Evolutionary conservation across 2,113 vertebrate genomes (phyloP).

Genomic region (Semnornis frantzii): DNA sequence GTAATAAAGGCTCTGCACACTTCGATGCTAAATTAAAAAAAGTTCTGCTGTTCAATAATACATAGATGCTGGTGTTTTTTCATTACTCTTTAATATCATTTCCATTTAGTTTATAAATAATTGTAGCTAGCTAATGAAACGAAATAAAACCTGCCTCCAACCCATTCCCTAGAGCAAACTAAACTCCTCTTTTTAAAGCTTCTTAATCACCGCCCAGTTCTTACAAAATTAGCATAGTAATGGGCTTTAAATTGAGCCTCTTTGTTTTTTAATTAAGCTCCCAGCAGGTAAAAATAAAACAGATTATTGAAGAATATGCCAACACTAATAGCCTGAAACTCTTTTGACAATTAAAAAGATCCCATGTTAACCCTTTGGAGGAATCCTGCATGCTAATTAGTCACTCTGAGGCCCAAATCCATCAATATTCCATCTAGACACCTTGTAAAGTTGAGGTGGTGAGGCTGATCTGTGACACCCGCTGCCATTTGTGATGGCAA

Average conservation of each 20-base stretch:
- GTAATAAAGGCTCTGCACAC: conserved; percentile 72
- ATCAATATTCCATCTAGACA: conserved; percentile 9
- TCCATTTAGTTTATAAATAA: conserved; percentile 94
- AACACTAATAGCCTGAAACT: conserved; percentile 91
- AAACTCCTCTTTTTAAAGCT: conserved; percentile 90
- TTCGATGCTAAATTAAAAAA: conserved; percentile 76
- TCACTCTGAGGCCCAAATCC: conserved; percentile 17
- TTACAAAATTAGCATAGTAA: conserved; percentile 99
- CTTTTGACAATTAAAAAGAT: conserved; percentile 86
- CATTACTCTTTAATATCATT: conserved; percentile 81
- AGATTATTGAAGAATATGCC: conserved; percentile 97
- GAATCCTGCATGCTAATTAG: conserved; percentile 54
- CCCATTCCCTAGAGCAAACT: conserved; percentile 87
- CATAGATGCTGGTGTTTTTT: conserved; percentile 77
- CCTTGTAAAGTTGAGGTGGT: background rate
- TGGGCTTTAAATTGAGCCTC: conserved; percentile 99
- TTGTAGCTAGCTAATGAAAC: conserved; percentile 90
- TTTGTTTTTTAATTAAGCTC: conserved; percentile 99
- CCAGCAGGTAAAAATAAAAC: conserved; percentile 99
- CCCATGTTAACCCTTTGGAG: conserved; percentile 79
- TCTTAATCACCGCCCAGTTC: conserved; percentile 97
- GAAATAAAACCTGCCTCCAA: conserved; percentile 88
- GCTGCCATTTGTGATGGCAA: rapidly evolving
- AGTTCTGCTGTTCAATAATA: conserved; percentile 81
- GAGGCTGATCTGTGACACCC: background rate